Conservation (phyloP, 2,113 vertebrate species). For the Calidris pugnax region DNA sequence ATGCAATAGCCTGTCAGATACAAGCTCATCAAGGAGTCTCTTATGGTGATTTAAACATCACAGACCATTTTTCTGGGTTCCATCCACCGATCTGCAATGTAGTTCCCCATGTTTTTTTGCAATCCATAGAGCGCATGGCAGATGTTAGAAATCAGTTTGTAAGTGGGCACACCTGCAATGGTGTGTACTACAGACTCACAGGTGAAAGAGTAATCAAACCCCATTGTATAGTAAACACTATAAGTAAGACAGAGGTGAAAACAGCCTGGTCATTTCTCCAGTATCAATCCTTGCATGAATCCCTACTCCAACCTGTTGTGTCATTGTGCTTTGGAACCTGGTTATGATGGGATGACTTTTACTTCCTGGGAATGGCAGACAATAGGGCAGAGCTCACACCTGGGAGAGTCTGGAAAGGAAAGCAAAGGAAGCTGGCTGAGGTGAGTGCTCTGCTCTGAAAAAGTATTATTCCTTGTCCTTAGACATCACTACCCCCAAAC, state of each 20-base stretch:
- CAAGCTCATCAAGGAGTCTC: not conserved
- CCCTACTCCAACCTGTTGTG: not conserved
- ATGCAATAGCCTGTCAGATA: not conserved
- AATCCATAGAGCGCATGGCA: not conserved
- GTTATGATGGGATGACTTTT: not conserved
- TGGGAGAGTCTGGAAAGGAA: not conserved
- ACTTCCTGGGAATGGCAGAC: not conserved
- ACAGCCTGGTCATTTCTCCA: not conserved
- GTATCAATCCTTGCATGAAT: not conserved
- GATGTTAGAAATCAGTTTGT: not conserved
- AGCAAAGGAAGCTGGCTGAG: not conserved
- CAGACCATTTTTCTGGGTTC: not conserved
- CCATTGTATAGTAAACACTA: accelerated
- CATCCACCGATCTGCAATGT: not conserved
- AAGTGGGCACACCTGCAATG: not conserved
- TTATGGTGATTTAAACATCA: not conserved
- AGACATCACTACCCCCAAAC: not conserved
- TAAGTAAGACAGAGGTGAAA: not conserved
- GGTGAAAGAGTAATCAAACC: not conserved
- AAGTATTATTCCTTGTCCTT: not conserved
- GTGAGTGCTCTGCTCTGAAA: not conserved
- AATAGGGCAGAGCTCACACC: not conserved
- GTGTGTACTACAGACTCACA: not conserved
- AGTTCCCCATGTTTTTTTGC: not conserved
- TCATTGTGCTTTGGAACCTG: not conserved